Evolutionary conservation across 2,888 invertebrate species (phyloP), one percentile per base, ranked within the genome.

Genomic region (Nomada flava): DNA sequence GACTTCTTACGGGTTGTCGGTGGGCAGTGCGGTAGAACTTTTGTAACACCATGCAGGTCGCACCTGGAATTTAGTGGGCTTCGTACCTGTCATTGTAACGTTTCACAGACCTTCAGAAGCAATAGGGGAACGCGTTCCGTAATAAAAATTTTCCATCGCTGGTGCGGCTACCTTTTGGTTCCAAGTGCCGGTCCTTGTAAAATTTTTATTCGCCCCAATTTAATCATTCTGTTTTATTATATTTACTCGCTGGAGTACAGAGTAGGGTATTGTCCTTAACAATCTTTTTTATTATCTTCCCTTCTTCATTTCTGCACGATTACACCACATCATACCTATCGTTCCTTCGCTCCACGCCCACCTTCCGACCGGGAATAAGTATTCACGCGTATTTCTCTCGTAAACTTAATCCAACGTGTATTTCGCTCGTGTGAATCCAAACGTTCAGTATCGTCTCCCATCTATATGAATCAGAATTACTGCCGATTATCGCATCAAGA

Each of bases 361-460:
- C 60, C 26, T 23, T 3, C 26, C 18, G 1, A 15, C 20, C 57
- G 4, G n/a, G 9, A 36, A 53, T 20, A 13, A 67, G 15, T 20
- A 52, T 67, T 67, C 23, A 59, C 60, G 50, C 70, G 47, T 36
- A 70, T 69, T 47, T n/a, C 69, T 29, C 47, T 69, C 26, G 13
- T 20, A 50, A 50, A 59, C 47, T 29, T 23, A 36, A 70, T 36
- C 36, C 36, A 36, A 36, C 36, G 36, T 36, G 36, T 36, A 36
- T 36, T 36, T 7, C 36, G 36, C 36, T 36, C 7, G 36, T 36
- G 36, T 36, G 36, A 36, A 36, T 36, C 36, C 1, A 36, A 36
- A 36, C 36, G 36, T 36, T 36, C 36, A 36, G 7, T 36, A 7
- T 7, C 36, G 36, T 7, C 36, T 36, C 36, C 36, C 47, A 10